A percentile compares a stretch with the other conserved stretches of the same genome.
Conservation (phyloP, 2,113 vertebrate genomes). For the Synodontis membranacea region DNA sequence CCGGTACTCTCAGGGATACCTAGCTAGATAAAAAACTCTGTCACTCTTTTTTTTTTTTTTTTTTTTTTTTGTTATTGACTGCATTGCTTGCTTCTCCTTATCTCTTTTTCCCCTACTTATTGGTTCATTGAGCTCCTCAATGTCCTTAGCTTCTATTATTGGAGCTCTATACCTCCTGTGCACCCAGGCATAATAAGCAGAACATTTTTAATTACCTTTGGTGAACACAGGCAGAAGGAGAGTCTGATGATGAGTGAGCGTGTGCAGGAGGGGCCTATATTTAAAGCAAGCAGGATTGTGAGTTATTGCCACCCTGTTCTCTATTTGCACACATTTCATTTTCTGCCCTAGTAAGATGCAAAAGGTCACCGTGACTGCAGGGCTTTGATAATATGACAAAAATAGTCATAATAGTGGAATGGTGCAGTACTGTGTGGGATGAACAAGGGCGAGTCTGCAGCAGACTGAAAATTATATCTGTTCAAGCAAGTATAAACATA, state of each 20-base stretch:
- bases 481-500: background rate
- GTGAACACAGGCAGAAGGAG: slow-evolving; percentile 38
- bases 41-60: too few species aligned
- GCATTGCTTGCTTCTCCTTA: background rate
- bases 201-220: slow-evolving; percentile 41
- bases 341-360: background rate
- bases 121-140: slow-evolving; percentile 28
- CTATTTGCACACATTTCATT: slow-evolving; percentile 30
- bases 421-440: background rate
- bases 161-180: background rate
- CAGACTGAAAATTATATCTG: slow-evolving; percentile 11
- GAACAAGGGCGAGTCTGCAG: background rate
- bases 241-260: slow-evolving; percentile 15
- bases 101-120: slow-evolving; percentile 24
- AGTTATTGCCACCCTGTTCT: slow-evolving; percentile 16
- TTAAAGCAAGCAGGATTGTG: slow-evolving; percentile 16
- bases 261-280: slow-evolving; percentile 4
- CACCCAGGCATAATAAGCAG: slow-evolving; percentile 32
- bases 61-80: background rate
- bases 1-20: background rate
- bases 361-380: slow-evolving; percentile 31
- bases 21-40: background rate
- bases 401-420: slow-evolving; percentile 13
- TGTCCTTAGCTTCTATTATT: slow-evolving; percentile 22
- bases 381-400: background rate